Evolutionary conservation across 2,888 invertebrate species (phyloP).

Genomic region (Thymelicus lineola): DNA sequence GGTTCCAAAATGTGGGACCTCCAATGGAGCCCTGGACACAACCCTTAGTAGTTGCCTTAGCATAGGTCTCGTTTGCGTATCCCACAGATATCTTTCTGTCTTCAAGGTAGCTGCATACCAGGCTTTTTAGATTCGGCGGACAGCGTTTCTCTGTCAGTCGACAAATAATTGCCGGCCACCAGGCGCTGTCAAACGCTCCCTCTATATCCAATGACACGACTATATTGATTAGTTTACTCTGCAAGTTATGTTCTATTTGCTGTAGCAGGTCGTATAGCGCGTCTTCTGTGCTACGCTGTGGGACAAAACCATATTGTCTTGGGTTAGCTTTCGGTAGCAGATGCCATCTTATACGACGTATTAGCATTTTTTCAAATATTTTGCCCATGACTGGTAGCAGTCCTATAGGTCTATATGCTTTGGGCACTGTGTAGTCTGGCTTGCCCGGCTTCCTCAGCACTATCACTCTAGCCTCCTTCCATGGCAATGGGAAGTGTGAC

Average conservation of each 20-base stretch:
- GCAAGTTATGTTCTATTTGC: background rate
- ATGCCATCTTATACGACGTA: conserved; percentile 19
- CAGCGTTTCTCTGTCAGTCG: background rate
- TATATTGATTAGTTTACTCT: background rate
- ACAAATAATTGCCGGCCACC: conserved; percentile 14
- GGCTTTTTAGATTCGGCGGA: background rate
- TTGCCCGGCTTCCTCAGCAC: conserved; percentile 9
- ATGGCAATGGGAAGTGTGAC: background rate
- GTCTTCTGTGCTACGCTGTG: conserved; percentile 15
- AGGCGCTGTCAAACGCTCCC: background rate
- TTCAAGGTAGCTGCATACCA: background rate
- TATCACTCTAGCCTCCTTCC: background rate
- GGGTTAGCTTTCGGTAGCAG: background rate
- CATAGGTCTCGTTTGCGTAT: background rate
- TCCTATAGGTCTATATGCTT: conserved; percentile 10
- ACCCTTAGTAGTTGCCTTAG: background rate
- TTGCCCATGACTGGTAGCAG: conserved; percentile 18
- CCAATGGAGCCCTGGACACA: conserved; percentile 21
- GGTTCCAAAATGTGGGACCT: conserved; percentile 13
- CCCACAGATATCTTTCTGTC: background rate
- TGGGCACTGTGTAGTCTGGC: background rate
- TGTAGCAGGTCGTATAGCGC: conserved; percentile 11
- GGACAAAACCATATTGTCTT: background rate
- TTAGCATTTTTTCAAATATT: conserved; percentile 22
- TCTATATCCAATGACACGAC: conserved; percentile 8